Percentiles rank a stretch among this genome's conserved stretches.
phyloP scores from a whole-genome alignment of 2,888 invertebrate genomes.

The Craniophora ligustri region DNA sequence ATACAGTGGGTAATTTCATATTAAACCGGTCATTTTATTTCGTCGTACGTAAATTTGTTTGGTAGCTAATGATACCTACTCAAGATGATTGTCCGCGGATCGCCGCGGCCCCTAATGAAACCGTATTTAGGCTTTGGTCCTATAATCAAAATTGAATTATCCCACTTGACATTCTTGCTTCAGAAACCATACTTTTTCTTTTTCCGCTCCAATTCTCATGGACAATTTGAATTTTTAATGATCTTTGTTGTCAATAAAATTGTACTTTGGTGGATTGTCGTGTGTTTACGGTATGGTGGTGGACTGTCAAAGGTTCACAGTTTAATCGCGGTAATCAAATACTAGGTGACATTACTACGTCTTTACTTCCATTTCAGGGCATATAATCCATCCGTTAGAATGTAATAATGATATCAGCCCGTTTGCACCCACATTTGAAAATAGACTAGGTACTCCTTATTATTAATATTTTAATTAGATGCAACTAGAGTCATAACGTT shows the following conservation, averaged over 20 bases:
- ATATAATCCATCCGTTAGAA: constrained; percentile 4
- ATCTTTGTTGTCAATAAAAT: constrained; percentile 55
- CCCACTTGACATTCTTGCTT: constrained; percentile 85
- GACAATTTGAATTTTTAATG: constrained; percentile 82
- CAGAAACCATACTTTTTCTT: constrained; percentile 80
- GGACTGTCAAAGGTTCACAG: constrained; percentile 32
- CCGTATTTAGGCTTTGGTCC: constrained; percentile 85
- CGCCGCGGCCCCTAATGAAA: constrained; percentile 83
- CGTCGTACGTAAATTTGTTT: constrained; percentile 77
- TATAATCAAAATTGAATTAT: constrained; percentile 89
- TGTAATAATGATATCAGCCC: too few relatives aligned
- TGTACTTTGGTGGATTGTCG: constrained; percentile 31
- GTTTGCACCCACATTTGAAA: too few relatives aligned
- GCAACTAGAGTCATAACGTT: too few relatives aligned
- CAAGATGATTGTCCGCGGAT: constrained; percentile 85
- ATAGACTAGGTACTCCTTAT: too few relatives aligned
- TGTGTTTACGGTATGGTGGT: constrained; percentile 13
- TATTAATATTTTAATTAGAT: too few relatives aligned
- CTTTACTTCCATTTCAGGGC: constrained; percentile 12
- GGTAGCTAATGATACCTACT: constrained; percentile 86
- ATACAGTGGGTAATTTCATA: constrained; percentile 80
- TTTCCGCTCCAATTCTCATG: constrained; percentile 85
- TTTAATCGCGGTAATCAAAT: constrained; percentile 36
- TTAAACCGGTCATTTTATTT: constrained; percentile 83
- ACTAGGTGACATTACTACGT: constrained; percentile 16